phyloP scores from a whole-genome alignment of 2,113 vertebrate genomes.

The Poeciliopsis occidentalis region DNA sequence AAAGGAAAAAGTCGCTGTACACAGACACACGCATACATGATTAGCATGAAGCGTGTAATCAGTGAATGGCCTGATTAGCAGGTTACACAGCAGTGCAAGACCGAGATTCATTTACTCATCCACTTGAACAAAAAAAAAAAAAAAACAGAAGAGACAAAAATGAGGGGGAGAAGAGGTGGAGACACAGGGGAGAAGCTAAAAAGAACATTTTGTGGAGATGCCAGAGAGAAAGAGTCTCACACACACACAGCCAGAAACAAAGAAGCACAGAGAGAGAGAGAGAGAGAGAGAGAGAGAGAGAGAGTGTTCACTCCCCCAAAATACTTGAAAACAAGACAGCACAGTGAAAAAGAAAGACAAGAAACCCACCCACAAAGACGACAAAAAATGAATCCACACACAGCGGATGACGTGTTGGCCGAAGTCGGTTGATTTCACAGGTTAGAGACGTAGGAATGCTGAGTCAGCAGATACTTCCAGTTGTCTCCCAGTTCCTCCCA shows the following conservation, averaged over 20 bases:
- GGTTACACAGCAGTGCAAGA: conserved; percentile 59
- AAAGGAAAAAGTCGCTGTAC: conserved; percentile 24
- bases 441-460: conserved; percentile 43
- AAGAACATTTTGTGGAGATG: conserved; percentile 49
- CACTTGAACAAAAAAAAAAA: conserved; percentile 38
- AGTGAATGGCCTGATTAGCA: conserved; percentile 73
- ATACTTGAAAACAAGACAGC: conserved; percentile 27
- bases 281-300: conserved; percentile 47
- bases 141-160: conserved; percentile 25
- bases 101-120: conserved; percentile 68
- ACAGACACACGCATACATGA: conserved; percentile 36
- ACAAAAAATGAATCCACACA: conserved; percentile 24
- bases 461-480: conserved; percentile 51
- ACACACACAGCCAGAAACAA: conserved; percentile 48
- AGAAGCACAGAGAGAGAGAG: conserved; percentile 37
- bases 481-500: conserved; percentile 16
- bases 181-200: conserved; percentile 56
- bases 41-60: conserved; percentile 69
- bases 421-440: conserved; percentile 40
- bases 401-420: conserved; percentile 38
- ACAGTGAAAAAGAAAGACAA: neutral
- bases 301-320: conserved; percentile 28
- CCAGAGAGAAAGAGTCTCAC: conserved; percentile 38
- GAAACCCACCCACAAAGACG: conserved; percentile 31
- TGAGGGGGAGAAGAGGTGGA: conserved; percentile 31